Conservation (phyloP, 1,140 invertebrate genomes). For the Nymphalis io region DNA sequence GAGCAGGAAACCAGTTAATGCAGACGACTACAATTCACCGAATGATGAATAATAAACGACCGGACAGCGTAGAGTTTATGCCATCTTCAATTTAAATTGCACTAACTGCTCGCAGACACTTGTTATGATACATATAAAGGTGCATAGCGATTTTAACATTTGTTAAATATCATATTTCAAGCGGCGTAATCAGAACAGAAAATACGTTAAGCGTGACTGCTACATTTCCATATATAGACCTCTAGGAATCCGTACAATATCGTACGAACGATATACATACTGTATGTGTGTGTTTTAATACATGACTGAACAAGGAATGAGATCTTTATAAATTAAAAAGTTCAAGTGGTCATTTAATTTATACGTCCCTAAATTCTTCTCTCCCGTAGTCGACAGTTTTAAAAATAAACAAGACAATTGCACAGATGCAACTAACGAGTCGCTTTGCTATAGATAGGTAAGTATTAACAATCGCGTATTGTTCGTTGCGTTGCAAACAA, state of each 20-base stretch:
- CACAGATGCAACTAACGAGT: conserved; percentile 53
- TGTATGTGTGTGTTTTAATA: background rate
- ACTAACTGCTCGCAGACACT: conserved; percentile 47
- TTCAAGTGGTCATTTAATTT: conserved; percentile 18
- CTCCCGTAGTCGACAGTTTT: conserved; percentile 45
- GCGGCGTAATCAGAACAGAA: conserved; percentile 36
- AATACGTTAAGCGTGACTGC: conserved; percentile 22
- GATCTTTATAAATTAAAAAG: background rate
- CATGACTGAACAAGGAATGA: background rate
- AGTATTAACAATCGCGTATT: conserved; percentile 49
- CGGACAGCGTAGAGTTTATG: conserved; percentile 56
- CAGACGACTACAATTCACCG: conserved; percentile 50
- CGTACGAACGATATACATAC: background rate
- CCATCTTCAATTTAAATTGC: conserved; percentile 63
- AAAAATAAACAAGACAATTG: conserved; percentile 75
- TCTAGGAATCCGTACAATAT: conserved; percentile 17
- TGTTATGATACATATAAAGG: conserved; percentile 30
- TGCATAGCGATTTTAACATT: conserved; percentile 12
- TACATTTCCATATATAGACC: conserved; percentile 23
- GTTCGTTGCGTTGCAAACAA: conserved; percentile 40
- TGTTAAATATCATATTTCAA: conserved; percentile 32
- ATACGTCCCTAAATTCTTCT: conserved; percentile 22
- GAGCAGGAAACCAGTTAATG: conserved; percentile 49
- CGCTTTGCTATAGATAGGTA: conserved; percentile 22
- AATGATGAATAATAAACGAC: conserved; percentile 64